phyloP scores from a whole-genome alignment of 1,140 invertebrate genomes.

The Diabrotica virgifera region DNA sequence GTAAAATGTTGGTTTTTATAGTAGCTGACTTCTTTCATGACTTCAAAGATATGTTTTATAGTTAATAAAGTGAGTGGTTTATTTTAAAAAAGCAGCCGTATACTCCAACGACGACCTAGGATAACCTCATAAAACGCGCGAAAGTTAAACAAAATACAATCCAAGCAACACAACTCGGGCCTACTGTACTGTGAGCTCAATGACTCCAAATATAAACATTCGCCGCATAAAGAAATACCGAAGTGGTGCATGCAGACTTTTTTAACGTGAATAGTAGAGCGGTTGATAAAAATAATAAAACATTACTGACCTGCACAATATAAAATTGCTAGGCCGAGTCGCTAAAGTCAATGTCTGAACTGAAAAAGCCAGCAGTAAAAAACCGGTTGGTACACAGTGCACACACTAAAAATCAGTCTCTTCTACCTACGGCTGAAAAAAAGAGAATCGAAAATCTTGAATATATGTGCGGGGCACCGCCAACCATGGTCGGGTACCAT shows the following conservation, averaged over 20 bases:
- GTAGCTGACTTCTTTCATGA: too few relatives aligned
- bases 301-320: slow-evolving; percentile 40
- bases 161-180: not conserved
- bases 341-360: slow-evolving; percentile 34
- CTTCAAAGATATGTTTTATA: too few relatives aligned
- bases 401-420: slow-evolving; percentile 31
- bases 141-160: slow-evolving; percentile 21
- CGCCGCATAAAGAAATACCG: slow-evolving; percentile 21
- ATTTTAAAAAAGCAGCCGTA: too few relatives aligned
- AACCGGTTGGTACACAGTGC: slow-evolving; percentile 30
- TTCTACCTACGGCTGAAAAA: slow-evolving; percentile 34
- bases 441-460: slow-evolving; percentile 29
- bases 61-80: too few relatives aligned
- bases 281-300: slow-evolving; percentile 38
- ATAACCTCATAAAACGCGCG: slow-evolving; percentile 15
- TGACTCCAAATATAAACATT: slow-evolving; percentile 23
- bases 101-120: slow-evolving; percentile 1
- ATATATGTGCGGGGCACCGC: slow-evolving; percentile 25
- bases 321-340: slow-evolving; percentile 33
- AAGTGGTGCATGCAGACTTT: slow-evolving; percentile 25
- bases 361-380: slow-evolving; percentile 38
- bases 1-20: too few relatives aligned
- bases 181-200: slow-evolving; percentile 15
- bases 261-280: slow-evolving; percentile 31
- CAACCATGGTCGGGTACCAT: slow-evolving; percentile 7